Base-by-base conservation (phyloP, 2,888 invertebrate species). In the Craniophora ligustri region DNA sequence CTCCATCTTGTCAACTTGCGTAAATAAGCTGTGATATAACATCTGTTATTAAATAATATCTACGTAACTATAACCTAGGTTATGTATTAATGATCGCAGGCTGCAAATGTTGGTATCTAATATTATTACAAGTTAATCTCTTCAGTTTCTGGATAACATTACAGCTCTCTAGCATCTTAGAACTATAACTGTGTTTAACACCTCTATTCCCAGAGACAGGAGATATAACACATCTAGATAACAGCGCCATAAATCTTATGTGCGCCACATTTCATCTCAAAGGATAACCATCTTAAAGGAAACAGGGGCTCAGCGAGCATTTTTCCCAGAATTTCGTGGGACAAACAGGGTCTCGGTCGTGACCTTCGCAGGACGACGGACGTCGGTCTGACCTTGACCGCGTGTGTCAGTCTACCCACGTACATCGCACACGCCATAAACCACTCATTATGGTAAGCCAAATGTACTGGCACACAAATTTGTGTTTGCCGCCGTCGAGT, bases 361-460 rank as follows among this genome's bases (percentile, higher is more conserved):
- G 78, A 80, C 83, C 79, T 81, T 80, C 68, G 63, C 65, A 69
- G 64, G 61, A 66, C 74, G 58, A 59, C 72, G 59, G 63, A 67
- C 74, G 63, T 26, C 62, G 59, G 44, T 15, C 44, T 72, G 77
- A 74, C 82, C 84, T 83, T 83, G 82, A 76, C 70, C 74, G 61
- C 54, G 49, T 59, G 74, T 77, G 72, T 76, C 76, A 81, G 75
- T 73, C 75, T 71, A 60, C 78, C 78, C 77, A 79, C 81, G 77
- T 67, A 69, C 75, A 47, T 66, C 69, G 67, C 66, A 64, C 66
- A 70, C 62, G 61, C 68, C 70, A 74, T 71, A 67, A 67, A 67
- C 51, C 69, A 72, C 71, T 68, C 69, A 65, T 60, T 73, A 76
- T 75, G 64, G 64, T 60, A 63, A 59, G 63, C 67, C 62, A 68